Conservation (phyloP, 2,888 invertebrate genomes). For the Hirudinaria manillensis region DNA sequence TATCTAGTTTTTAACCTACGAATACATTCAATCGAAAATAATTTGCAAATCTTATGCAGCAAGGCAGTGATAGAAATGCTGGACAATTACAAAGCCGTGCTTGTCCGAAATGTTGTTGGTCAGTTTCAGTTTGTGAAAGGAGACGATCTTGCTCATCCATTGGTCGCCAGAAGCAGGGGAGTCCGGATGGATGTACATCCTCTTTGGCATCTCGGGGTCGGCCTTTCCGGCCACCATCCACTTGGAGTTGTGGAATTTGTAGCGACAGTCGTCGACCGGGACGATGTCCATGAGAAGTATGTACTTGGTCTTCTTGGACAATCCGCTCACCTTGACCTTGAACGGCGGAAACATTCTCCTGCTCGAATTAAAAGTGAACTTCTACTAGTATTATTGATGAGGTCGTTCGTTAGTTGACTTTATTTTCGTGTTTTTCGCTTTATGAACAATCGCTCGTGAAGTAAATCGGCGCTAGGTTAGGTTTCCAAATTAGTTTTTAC, state of each 20-base stretch:
- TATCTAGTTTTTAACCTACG: no score
- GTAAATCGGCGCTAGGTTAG: neutral
- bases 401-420: neutral
- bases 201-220: conserved; percentile 70
- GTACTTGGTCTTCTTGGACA: conserved; percentile 98
- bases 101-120: conserved; percentile 99
- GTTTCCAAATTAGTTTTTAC: conserved; percentile 41
- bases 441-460: neutral
- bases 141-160: conserved; percentile 99
- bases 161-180: conserved; percentile 92
- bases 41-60: no score
- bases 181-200: conserved; percentile 98
- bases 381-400: conserved; percentile 1
- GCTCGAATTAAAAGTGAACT: conserved; percentile 44
- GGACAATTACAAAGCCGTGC: conserved; percentile 40
- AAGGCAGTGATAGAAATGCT: neutral
- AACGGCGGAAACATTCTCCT: conserved; percentile 99
- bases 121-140: conserved; percentile 96
- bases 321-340: conserved; percentile 94
- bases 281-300: conserved; percentile 96
- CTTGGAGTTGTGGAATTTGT: conserved; percentile 58
- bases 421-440: neutral
- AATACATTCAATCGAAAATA: no score
- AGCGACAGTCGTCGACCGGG: conserved; percentile 69
- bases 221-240: conserved; percentile 73